These are phyloP conservation scores for Chrysotoxum bicinctum DNA, from an alignment of 2,888 invertebrate species.

Conservation along the genomic window DNA sequence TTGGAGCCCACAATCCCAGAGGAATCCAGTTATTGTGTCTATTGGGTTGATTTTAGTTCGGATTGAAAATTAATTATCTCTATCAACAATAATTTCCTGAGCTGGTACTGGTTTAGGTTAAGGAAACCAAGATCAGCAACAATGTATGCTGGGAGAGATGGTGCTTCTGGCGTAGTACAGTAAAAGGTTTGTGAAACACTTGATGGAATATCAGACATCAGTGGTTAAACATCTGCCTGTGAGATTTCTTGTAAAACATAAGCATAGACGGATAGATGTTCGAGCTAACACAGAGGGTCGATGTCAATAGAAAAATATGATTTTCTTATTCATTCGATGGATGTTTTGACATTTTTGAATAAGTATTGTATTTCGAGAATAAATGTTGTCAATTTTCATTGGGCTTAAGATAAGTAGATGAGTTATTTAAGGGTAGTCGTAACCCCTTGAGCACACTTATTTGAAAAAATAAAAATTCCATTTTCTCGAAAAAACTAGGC, in stretches of 20 bases:
- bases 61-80: not conserved
- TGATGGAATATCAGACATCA: not conserved
- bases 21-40: not conserved
- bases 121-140: slow-evolving; percentile 2
- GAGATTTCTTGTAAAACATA: not conserved
- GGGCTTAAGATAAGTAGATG: too few species aligned
- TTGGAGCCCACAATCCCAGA: not conserved
- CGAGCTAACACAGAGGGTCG: not conserved
- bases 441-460: too few species aligned
- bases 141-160: not conserved
- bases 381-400: too few species aligned
- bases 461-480: too few species aligned
- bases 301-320: too few species aligned
- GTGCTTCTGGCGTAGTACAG: not conserved
- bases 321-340: too few species aligned
- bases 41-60: not conserved
- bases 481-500: too few species aligned
- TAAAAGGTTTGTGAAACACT: not conserved
- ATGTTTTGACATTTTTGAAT: too few species aligned
- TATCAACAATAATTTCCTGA: not conserved
- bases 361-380: too few species aligned
- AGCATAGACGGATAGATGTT: not conserved
- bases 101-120: not conserved
- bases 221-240: not conserved
- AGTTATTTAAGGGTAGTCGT: too few species aligned